phyloP scores from a whole-genome alignment of 2,113 vertebrate genomes.

The Entosphenus tridentatus region DNA sequence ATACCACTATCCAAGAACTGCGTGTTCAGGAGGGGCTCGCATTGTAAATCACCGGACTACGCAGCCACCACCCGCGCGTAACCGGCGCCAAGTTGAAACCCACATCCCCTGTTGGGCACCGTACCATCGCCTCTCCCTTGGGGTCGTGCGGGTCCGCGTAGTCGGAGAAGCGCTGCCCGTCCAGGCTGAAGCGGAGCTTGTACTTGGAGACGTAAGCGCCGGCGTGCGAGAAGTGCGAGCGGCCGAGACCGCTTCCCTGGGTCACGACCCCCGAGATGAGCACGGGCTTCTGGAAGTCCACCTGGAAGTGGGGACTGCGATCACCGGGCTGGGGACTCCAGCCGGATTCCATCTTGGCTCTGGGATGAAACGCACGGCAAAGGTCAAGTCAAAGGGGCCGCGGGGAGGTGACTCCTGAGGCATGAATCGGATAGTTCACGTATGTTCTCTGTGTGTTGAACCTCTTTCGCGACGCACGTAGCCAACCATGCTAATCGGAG shows the following conservation, averaged over 20 bases:
- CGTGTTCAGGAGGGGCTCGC: too few relatives aligned
- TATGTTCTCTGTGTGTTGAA: too few relatives aligned
- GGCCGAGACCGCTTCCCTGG: slow-evolving; percentile 24
- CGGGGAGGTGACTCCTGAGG: too few relatives aligned
- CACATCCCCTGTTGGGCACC: too few relatives aligned
- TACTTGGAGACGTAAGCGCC: slow-evolving; percentile 31
- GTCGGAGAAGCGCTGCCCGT: slow-evolving; percentile 21
- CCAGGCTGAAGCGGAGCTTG: slow-evolving; percentile 25
- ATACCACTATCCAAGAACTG: too few relatives aligned
- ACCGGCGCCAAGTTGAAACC: too few relatives aligned
- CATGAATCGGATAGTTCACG: too few relatives aligned
- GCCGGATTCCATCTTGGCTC: slow-evolving; percentile 31
- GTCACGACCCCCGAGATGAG: slow-evolving; percentile 39
- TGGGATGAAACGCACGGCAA: slow-evolving; percentile 11
- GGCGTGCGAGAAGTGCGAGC: slow-evolving; percentile 15
- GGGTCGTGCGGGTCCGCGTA: slow-evolving; percentile 18
- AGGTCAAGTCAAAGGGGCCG: background rate
- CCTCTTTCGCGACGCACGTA: too few relatives aligned
- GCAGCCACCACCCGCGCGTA: too few relatives aligned
- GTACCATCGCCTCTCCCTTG: slow-evolving; percentile 20
- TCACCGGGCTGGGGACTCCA: slow-evolving; percentile 36
- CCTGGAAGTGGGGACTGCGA: slow-evolving; percentile 30
- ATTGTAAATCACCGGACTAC: too few relatives aligned
- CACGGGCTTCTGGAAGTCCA: slow-evolving; percentile 36
- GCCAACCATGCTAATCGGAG: too few relatives aligned